phyloP scores from a whole-genome alignment of 1,140 invertebrate genomes.

The Drosophila ironensis region DNA sequence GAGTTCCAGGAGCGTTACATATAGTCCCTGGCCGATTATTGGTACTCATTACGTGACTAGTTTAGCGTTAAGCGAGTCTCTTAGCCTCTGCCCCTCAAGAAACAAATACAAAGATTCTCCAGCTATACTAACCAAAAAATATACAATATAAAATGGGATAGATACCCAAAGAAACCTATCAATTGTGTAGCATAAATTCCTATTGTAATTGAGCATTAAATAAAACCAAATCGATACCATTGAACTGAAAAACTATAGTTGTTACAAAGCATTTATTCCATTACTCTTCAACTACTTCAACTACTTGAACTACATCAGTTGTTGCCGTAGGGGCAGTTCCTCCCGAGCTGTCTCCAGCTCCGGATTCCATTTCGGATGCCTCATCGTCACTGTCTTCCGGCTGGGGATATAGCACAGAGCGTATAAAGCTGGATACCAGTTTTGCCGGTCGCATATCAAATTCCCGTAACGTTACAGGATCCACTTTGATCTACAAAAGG shows the following conservation, averaged over 20 bases:
- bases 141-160: no score
- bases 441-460: slow-evolving; percentile 36
- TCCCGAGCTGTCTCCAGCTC: slow-evolving; percentile 14
- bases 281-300: no score
- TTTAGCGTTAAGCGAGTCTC: slow-evolving; percentile 55
- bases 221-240: slow-evolving; percentile 34
- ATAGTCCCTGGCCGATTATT: slow-evolving; percentile 28
- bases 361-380: background rate
- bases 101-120: slow-evolving; percentile 42
- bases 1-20: slow-evolving; percentile 35
- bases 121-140: slow-evolving; percentile 44
- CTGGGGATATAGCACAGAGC: slow-evolving; percentile 10
- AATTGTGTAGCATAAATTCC: slow-evolving; percentile 57
- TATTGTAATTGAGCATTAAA: slow-evolving; percentile 40
- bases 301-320: no score
- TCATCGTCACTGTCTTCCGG: slow-evolving; percentile 1
- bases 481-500: slow-evolving; percentile 15
- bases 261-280: no score
- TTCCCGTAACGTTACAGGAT: background rate
- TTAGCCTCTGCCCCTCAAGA: slow-evolving; percentile 30
- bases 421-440: slow-evolving; percentile 46
- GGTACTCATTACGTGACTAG: slow-evolving; percentile 47
- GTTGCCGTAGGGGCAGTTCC: no score
- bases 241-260: slow-evolving; percentile 28
- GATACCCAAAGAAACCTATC: slow-evolving; percentile 27